Evolutionary conservation across 2,888 invertebrate genomes (phyloP).

Genomic region (Ecliptopera silaceata): DNA sequence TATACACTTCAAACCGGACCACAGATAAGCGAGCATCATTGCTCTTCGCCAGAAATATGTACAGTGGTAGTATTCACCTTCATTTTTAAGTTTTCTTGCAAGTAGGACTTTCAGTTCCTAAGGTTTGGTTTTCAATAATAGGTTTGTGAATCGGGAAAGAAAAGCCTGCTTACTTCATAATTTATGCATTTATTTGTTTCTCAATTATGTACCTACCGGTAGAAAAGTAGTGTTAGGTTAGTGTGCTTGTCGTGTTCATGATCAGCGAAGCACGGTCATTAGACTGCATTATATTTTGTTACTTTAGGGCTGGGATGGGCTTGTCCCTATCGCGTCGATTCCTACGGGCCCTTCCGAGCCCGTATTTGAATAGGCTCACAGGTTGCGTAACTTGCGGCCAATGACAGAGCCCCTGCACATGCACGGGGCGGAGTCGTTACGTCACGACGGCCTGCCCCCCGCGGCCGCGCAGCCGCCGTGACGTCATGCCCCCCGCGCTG

Average conservation of each 20-base stretch:
- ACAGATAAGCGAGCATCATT: no score
- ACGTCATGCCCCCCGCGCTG: slow-evolving; percentile 63
- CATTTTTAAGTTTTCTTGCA: no score
- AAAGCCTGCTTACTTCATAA: no score
- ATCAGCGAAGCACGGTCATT: slow-evolving; percentile 61
- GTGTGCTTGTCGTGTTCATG: slow-evolving; percentile 30
- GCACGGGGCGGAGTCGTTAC: slow-evolving; percentile 81
- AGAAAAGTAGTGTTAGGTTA: no score
- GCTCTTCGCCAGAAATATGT: no score
- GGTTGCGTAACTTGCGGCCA: slow-evolving; percentile 80
- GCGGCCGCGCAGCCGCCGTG: slow-evolving; percentile 79
- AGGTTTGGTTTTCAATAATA: no score
- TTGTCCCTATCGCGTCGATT: slow-evolving; percentile 63
- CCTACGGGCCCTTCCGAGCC: slow-evolving; percentile 74
- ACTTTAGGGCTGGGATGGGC: slow-evolving; percentile 59
- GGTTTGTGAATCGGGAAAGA: no score
- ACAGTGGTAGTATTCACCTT: no score
- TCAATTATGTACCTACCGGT: no score
- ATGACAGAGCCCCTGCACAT: slow-evolving; percentile 78
- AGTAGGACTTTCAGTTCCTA: no score
- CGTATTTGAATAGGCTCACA: slow-evolving; percentile 72
- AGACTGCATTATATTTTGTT: slow-evolving; percentile 70
- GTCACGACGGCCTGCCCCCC: slow-evolving; percentile 75
- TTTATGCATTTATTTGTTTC: no score
- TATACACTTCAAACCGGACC: no score